Base-by-base conservation (phyloP, 2,113 vertebrate species). In the Rhynchomys soricoides region DNA sequence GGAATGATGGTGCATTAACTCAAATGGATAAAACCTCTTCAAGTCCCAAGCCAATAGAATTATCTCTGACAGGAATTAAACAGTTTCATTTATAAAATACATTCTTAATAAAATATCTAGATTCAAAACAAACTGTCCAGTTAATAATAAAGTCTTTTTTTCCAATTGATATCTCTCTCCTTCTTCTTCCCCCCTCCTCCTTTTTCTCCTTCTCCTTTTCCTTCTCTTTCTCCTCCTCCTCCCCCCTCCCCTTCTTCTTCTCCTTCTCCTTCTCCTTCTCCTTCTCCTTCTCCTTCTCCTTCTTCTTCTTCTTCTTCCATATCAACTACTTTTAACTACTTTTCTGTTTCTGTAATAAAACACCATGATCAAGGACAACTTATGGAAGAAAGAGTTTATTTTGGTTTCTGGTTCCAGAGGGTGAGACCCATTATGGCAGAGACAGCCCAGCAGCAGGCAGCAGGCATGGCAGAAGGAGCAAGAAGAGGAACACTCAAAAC, bases 81-180 rank as follows among this genome's bases (percentile, higher is more conserved):
- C 24, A 89, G 70, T 68, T 57, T 93, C 64, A 15, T 34, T 93
- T 52, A 64, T 66, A 52, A 93, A 81, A 26, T 81, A 81, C 8
- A 55, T n/a, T 89, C 43, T 22, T 93, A 48, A 40, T 92, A 16
- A 89, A 26, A 78, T 59, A n/a, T 82, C 40, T 31, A 45, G 37
- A 86, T 95, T 95, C 29, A 89, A 97, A 96, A 94, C 22, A n/a
- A 26, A 48, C 22, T 86, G 13, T 88, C 50, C 68, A n/a, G 8
- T 22, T 92, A 79, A 77, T 34, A 86, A 70, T 91, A 93, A 71
- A 64, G 8, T 82, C 16, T 57, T 13, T 86, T 24, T 86, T 48
- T 66, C 19, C 4, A 86, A 31, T 52, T 21, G 26, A 4, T 64
- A 13, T 73, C 89, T 55, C 45, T 37, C 17, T 52, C 52, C 15